Base-by-base conservation (phyloP, 2,888 invertebrate species). In the Junonia oenone region DNA sequence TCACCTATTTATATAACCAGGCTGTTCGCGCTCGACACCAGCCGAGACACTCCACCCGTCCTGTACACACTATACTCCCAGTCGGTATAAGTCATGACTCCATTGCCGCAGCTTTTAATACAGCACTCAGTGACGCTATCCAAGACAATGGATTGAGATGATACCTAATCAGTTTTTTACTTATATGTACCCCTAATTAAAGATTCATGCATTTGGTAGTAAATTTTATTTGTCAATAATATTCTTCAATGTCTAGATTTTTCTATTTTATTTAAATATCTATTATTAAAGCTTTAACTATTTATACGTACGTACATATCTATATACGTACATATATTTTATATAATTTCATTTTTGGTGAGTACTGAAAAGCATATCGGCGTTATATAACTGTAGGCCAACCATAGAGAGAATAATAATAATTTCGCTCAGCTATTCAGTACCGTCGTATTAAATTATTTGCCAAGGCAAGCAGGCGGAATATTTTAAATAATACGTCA, bases 1-100 rank as follows among this genome's bases (percentile, higher is more conserved):
- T 88, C 84, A 83, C 78, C 83, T 86, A 86, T 86, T 89, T 90
- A 90, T 90, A 89, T 88, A 89, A 89, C 78, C 80, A 73, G 79
- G 69, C 79, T 75, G 74, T 73, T 72, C 69, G 70, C 72, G 68
- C 69, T 72, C 69, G 66, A 68, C 74, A 72, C 75, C 68, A 75
- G 71, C 69, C 70, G 71, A 68, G 68, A 73, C 67, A 72, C 76
- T 70, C 73, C 73, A 72, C 70, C 72, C 76, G 83, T 81, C 78
- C 77, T 81, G 71, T 76, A 71, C 72, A 71, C 72, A 74, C 78
- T 75, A 66, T 74, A 71, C 68, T 79, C 73, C 65, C 65, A 52
- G 67, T 62, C 69, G 68, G 67, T 84, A 68, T 86, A 83, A 78
- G 63, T 67, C 68, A 66, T 68, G 67, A 67, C 68, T 71, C 66